Conservation (phyloP, 1,140 invertebrate genomes). For the Condylostylus longicornis region DNA sequence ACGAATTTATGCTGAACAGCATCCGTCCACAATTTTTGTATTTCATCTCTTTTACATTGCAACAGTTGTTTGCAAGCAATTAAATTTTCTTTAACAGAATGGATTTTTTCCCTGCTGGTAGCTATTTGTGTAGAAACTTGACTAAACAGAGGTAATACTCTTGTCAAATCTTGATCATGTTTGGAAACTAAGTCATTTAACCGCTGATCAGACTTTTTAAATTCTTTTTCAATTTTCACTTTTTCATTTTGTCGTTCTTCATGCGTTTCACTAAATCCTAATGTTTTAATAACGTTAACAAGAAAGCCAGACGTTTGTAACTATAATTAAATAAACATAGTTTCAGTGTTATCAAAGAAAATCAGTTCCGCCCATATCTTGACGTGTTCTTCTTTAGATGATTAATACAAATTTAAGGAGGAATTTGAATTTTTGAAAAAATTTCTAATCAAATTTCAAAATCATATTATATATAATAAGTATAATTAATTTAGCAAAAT, state of each 20-base stretch:
- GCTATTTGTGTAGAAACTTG: constrained; percentile 29
- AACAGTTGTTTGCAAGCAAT: constrained; percentile 79
- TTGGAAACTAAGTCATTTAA: constrained; percentile 76
- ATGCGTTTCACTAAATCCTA: constrained; percentile 84
- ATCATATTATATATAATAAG: too few species aligned
- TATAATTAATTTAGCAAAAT: too few species aligned
- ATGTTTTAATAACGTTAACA: constrained; percentile 80
- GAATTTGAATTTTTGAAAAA: too few species aligned
- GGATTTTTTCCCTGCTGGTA: constrained; percentile 61
- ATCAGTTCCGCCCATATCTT: too few species aligned
- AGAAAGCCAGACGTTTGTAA: too few species aligned
- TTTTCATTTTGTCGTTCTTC: constrained; percentile 90
- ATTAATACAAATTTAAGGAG: too few species aligned
- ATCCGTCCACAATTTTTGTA: constrained; percentile 84
- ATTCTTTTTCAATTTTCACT: constrained; percentile 82
- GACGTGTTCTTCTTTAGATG: too few species aligned
- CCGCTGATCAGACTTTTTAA: constrained; percentile 73
- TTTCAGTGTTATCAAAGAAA: too few species aligned
- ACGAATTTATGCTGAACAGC: constrained; percentile 86
- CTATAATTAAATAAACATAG: too few species aligned
- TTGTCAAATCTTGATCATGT: constrained; percentile 75
- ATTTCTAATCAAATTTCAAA: too few species aligned
- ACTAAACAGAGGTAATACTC: constrained; percentile 41
- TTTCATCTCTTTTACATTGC: constrained; percentile 80
- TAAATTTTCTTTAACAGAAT: constrained; percentile 75